A percentile compares a stretch with the other conserved stretches of the same genome.
phyloP scores from a whole-genome alignment of 2,113 vertebrate species.

The Lophius piscatorius region DNA sequence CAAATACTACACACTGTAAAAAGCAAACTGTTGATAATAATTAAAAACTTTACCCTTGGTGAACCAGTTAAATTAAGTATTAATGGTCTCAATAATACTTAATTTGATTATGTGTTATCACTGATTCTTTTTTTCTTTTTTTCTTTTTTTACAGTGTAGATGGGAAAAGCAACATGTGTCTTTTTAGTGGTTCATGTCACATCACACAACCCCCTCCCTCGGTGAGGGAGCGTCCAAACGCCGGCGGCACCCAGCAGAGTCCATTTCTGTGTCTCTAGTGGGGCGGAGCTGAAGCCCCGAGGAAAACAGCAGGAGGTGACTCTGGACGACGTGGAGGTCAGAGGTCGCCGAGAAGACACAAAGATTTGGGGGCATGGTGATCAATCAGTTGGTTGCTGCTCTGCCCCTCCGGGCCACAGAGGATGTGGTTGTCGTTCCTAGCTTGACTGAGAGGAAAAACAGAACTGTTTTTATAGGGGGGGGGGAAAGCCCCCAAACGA shows the following conservation, averaged over 20 bases:
- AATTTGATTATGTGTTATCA: too few relatives aligned
- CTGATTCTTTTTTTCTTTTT: too few relatives aligned
- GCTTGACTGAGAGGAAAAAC: conserved; percentile 28
- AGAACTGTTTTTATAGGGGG: conserved; percentile 15
- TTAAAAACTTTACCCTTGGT: too few relatives aligned
- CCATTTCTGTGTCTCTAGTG: too few relatives aligned
- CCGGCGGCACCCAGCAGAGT: conserved; percentile 32
- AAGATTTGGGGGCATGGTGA: conserved; percentile 31
- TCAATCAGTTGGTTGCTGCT: conserved; percentile 40
- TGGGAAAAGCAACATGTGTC: conserved; percentile 22
- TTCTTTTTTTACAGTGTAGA: too few relatives aligned
- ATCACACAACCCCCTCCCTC: conserved; percentile 15
- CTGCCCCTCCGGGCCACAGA: conserved; percentile 23
- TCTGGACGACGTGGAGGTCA: conserved; percentile 51
- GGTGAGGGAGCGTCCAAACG: conserved; percentile 9
- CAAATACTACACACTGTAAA: too few relatives aligned
- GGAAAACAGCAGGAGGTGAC: conserved; percentile 47
- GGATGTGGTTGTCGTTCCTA: conserved; percentile 49
- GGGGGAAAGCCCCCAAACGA: background rate
- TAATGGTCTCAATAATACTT: too few relatives aligned
- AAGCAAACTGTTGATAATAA: too few relatives aligned
- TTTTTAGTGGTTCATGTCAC: conserved; percentile 3
- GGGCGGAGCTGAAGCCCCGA: background rate
- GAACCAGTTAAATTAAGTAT: too few relatives aligned
- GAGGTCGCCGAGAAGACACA: conserved; percentile 33